Evolutionary conservation across 2,888 invertebrate species (phyloP).

Genomic region (Drosophila limbata): DNA sequence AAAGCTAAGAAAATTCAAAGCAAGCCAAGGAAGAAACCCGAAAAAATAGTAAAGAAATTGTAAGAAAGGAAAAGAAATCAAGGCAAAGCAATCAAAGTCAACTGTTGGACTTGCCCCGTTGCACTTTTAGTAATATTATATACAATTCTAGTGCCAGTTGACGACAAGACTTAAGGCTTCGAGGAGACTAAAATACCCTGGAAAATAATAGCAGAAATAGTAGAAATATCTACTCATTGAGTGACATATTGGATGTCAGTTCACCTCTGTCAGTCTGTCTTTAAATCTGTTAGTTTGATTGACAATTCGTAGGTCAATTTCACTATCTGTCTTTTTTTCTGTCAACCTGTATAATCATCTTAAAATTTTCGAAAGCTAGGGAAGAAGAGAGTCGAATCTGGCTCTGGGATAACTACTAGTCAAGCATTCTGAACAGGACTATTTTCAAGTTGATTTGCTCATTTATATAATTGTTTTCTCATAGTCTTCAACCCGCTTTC

Average conservation of each 20-base stretch:
- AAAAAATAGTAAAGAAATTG: not conserved
- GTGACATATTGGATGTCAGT: not conserved
- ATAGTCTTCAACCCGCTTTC: not conserved
- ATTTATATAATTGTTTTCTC: not conserved
- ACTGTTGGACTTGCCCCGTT: constrained; percentile 39
- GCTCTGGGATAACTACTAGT: not conserved
- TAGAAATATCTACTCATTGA: not conserved
- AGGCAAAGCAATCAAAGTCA: constrained; percentile 50
- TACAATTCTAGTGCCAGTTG: constrained; percentile 30
- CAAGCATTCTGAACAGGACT: not conserved
- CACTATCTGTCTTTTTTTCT: not conserved
- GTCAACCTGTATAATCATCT: not conserved
- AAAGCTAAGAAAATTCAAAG: constrained; percentile 14
- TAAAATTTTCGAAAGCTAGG: not conserved
- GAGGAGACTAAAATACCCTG: constrained; percentile 8
- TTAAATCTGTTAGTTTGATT: not conserved
- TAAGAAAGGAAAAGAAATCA: constrained; percentile 31
- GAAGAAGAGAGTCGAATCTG: not conserved
- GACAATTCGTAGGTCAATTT: not conserved
- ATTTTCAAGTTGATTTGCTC: not conserved
- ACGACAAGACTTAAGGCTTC: constrained; percentile 38
- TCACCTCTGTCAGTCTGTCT: not conserved
- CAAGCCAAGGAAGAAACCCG: constrained; percentile 7
- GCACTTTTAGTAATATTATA: constrained; percentile 65
- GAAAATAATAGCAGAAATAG: not conserved